These are phyloP conservation scores for Aotus griseimembra DNA, from an alignment of 2,797 vertebrate species.

Conservation along the genomic window DNA sequence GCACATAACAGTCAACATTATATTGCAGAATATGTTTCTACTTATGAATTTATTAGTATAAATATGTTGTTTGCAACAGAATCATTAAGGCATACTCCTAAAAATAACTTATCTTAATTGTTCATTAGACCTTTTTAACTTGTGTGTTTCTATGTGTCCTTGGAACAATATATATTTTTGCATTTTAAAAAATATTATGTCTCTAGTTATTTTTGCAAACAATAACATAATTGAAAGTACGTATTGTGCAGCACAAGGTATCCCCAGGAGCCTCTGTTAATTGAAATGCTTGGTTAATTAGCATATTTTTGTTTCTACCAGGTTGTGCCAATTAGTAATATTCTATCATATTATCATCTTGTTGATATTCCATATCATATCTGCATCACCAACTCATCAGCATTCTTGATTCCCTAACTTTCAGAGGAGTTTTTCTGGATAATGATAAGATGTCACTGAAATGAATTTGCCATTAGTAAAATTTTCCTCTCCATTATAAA, in stretches of 20 bases:
- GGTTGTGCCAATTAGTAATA: not conserved
- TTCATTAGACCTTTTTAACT: slow-evolving; percentile 44
- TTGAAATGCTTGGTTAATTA: slow-evolving; percentile 52
- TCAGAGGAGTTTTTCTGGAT: not conserved
- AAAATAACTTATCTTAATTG: slow-evolving; percentile 51
- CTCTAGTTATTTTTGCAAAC: slow-evolving; percentile 41
- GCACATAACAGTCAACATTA: not conserved
- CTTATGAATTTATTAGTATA: slow-evolving; percentile 23
- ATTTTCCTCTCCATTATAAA: not conserved
- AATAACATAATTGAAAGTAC: slow-evolving; percentile 43
- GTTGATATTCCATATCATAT: slow-evolving; percentile 44
- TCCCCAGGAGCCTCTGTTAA: not conserved
- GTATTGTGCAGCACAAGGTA: not conserved
- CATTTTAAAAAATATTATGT: not conserved
- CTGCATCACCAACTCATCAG: slow-evolving; percentile 40
- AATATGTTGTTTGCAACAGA: slow-evolving; percentile 20
- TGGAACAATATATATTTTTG: not conserved
- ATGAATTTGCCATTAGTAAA: not conserved
- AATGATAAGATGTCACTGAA: slow-evolving; percentile 18
- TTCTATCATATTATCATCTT: slow-evolving; percentile 37
- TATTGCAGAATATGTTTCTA: not conserved
- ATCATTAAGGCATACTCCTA: not conserved
- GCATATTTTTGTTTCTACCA: slow-evolving; percentile 55
- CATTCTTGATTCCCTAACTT: slow-evolving; percentile 29
- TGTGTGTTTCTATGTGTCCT: not conserved